Evolutionary conservation across 2,797 vertebrate genomes (phyloP), one percentile per base, ranked within the genome.

Genomic region (Synanceia verrucosa): DNA sequence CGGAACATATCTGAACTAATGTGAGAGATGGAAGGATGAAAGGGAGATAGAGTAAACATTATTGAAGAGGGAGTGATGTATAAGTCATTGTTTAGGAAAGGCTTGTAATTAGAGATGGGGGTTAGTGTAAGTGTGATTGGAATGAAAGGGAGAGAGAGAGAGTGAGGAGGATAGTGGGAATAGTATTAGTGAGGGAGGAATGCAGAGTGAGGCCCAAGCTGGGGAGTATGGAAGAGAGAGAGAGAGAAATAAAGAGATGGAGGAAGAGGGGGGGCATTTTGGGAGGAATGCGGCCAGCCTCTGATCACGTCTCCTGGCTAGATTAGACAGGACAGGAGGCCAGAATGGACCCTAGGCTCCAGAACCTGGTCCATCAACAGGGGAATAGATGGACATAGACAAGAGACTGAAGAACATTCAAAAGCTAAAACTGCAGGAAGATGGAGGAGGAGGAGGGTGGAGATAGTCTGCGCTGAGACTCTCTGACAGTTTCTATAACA

Each of bases 251-350:
- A 63, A 34, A 69, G 60, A 31, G 79, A 72, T 28, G 2, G 64
- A 62, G 65, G 41, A 44, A 43, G 33, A 36, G 68, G 33, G 79
- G 70, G 78, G 67, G 83, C 57, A 47, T 82, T 85, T 79, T 83
- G 78, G 85, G 71, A 91, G 93, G 93, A 94, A 94, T 94, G 93
- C 90, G 81, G 86, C 88, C 85, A 86, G 88, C 62, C 89, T 94
- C 89, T 93, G 89, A 94, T 94, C 93, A 91, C 31, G 82, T 88
- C 89, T 86, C 68, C 86, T 80, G 80, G 82, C 63, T 79, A 86
- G 91, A 92, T 94, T 92, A 87, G 90, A 87, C 79, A 63, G 86
- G 92, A 93, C 92, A 92, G 90, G 82, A 37, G 70, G 70, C 76
- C 83, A 79, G 81, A 68, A 77, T 48, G 73, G 76, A 81, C 70